Evolutionary conservation across 2,113 vertebrate genomes (phyloP).

Genomic region (Antennarius striatus): DNA sequence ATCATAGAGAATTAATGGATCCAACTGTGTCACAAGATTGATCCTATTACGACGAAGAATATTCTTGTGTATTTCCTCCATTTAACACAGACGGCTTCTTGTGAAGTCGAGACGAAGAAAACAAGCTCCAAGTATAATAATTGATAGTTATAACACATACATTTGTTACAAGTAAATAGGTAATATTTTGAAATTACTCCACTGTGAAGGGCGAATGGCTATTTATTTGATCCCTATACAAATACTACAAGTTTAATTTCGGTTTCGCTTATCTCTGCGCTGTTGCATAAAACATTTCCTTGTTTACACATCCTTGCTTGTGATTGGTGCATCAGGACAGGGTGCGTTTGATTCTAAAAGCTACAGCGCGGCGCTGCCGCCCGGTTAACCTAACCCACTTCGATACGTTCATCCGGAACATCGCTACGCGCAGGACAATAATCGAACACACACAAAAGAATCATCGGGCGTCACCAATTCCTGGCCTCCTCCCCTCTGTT

Average conservation of each 20-base stretch:
- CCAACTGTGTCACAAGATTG: slow-evolving; percentile 79
- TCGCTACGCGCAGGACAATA: background rate
- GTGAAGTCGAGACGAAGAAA: background rate
- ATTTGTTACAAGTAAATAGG: too few relatives aligned
- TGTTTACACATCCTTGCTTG: slow-evolving; percentile 67
- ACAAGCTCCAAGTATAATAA: background rate
- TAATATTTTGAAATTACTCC: too few relatives aligned
- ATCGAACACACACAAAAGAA: slow-evolving; percentile 18
- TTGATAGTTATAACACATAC: too few relatives aligned
- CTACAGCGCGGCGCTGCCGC: rapidly evolving
- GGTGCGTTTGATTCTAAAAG: background rate
- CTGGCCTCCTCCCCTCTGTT: slow-evolving; percentile 5
- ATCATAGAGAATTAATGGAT: slow-evolving; percentile 80
- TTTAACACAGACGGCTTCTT: slow-evolving; percentile 40
- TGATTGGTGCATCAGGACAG: slow-evolving; percentile 53
- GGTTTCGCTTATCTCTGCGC: background rate
- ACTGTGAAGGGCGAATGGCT: too few relatives aligned
- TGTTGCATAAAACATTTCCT: slow-evolving; percentile 52
- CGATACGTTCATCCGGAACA: background rate
- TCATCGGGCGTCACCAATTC: background rate
- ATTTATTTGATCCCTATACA: too few relatives aligned
- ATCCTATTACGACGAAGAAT: slow-evolving; percentile 78
- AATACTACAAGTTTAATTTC: background rate
- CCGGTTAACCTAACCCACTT: too few relatives aligned
- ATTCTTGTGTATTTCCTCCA: slow-evolving; percentile 82